Evolutionary conservation across 2,113 vertebrate species (phyloP).

Genomic region (Furnarius figulus): DNA sequence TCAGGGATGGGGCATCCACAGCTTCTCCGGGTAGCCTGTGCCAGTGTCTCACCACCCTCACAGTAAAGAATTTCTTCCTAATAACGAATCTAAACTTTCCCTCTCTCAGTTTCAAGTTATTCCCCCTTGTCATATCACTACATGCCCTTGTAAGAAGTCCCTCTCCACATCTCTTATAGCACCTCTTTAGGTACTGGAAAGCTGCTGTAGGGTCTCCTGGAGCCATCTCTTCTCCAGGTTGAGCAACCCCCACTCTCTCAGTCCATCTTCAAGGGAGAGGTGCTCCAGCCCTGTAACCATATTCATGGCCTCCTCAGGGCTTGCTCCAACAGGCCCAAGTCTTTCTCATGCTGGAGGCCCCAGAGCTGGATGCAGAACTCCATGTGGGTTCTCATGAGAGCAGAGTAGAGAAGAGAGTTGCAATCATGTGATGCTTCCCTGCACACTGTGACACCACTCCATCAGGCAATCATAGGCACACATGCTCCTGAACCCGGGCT

Average conservation of each 20-base stretch:
- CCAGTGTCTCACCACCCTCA: neutral
- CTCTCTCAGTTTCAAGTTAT: neutral
- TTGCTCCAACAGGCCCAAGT: neutral
- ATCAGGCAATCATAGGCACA: neutral
- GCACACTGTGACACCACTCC: fast-evolving
- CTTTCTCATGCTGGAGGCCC: neutral
- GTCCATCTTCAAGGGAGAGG: neutral
- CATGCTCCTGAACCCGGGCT: fast-evolving
- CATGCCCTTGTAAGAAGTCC: neutral
- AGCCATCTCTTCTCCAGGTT: neutral
- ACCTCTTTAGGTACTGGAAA: neutral
- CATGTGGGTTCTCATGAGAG: neutral
- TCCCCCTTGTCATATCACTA: neutral
- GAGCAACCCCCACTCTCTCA: neutral
- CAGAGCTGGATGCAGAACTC: neutral
- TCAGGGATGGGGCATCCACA: neutral
- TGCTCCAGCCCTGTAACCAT: neutral
- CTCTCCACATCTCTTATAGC: neutral
- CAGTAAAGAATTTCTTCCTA: neutral
- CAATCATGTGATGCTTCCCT: neutral
- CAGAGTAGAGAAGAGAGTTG: neutral
- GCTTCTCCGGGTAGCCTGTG: neutral
- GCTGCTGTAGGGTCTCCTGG: neutral
- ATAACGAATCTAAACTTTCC: neutral
- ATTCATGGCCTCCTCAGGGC: neutral